Conservation (phyloP, 2,113 vertebrate genomes). For the Lates calcarifer region DNA sequence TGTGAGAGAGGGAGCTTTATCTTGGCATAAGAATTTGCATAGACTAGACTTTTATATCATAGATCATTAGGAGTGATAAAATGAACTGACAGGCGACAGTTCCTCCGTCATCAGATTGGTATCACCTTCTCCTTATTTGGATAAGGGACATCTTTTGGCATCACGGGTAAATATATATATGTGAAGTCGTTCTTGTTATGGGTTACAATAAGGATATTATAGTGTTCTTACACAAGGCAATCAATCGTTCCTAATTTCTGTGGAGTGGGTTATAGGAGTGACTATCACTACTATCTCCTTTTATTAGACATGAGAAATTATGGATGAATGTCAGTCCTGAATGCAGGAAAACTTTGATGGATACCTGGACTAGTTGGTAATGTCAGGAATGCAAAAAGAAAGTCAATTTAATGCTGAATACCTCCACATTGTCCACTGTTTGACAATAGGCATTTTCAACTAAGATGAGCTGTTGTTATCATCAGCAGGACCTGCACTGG, state of each 20-base stretch:
- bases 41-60: neutral
- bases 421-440: too few relatives aligned
- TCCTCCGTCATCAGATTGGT: slow-evolving; percentile 11
- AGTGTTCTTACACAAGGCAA: neutral
- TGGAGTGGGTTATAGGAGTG: neutral
- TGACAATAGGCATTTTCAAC: too few relatives aligned
- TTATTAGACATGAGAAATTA: too few relatives aligned
- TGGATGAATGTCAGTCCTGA: too few relatives aligned
- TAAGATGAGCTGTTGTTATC: too few relatives aligned
- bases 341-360: too few relatives aligned
- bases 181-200: neutral
- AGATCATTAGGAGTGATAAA: slow-evolving; percentile 28
- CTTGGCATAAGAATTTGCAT: slow-evolving; percentile 8
- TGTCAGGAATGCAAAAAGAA: too few relatives aligned
- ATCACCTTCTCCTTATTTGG: neutral
- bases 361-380: too few relatives aligned
- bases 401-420: too few relatives aligned
- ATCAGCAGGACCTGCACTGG: too few relatives aligned
- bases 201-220: neutral
- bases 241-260: neutral
- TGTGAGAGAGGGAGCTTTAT: neutral
- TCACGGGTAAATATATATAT: neutral
- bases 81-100: slow-evolving; percentile 11
- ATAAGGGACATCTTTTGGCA: neutral
- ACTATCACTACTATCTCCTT: too few relatives aligned